Evolutionary conservation across 2,113 vertebrate genomes (phyloP), one percentile per base, ranked within the genome.

Genomic region (Lepidothrix coronata): DNA sequence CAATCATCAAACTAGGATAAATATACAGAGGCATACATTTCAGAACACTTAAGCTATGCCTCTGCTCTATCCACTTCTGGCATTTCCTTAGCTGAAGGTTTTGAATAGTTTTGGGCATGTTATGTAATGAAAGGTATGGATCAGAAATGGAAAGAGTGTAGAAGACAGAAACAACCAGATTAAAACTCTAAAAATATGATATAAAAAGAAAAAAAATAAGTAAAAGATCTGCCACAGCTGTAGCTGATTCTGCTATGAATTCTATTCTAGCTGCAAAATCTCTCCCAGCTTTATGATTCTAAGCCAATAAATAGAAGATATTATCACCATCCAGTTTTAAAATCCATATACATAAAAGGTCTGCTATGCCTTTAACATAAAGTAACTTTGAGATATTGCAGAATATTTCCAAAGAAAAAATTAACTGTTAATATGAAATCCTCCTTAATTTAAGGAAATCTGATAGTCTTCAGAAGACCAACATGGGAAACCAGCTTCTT

Each of bases 401-500:
- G 8, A 75, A 62, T 4, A 16, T 88, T 76, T 76, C 25, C 23
- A 51, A 66, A 66, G 55, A 13, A 75, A 88, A 92, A 92, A 72
- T 12, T 67, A 2, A 33, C 4, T 39, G 16, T 13, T 84, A 49
- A 52, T 12, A 71, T 7, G 6, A 92, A 70, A 82, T 52, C 18
- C 13, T 52, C 21, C 30, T 44, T 54, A 70, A 78, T 57, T 28
- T 33, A 70, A 71, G 17, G 22, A 81, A 62, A n/a, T 43, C 23
- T 49, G 27, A n/a, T 15, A 44, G 31, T n/a, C 51, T 54, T 75
- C 66, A 88, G 30, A 51, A 74, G 11, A 72, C 23, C 65, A 71
- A 16, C 54, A 59, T 0, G 0, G 7, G 11, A 67, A 80, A 41
- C 4, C 18, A 57, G 5, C 2, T 76, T 79, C 51, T 68, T 83